Evolutionary conservation across 2,113 vertebrate genomes (phyloP), one percentile per base, ranked within the genome.

Genomic region (Steatornis caripensis): DNA sequence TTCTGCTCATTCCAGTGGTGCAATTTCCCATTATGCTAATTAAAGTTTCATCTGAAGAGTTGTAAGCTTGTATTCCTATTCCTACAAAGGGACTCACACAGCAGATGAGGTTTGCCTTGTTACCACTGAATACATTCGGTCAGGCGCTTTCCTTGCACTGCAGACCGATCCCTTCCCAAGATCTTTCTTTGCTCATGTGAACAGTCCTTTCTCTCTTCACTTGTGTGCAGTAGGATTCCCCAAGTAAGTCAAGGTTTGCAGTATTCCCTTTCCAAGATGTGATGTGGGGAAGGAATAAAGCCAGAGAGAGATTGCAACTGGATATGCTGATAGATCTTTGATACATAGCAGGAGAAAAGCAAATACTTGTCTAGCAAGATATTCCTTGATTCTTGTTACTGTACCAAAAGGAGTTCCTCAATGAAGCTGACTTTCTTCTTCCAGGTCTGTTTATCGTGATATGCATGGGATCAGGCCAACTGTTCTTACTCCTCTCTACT

Each of bases 1-100:
- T 82, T 93, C 86, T 66, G 80, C 66, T 96, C 86, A 30, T 84
- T 93, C 89, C 93, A 92, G 84, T 55, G 94, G 94, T 91, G 94
- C 95, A 96, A 97, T 97, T 97, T 97, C 72, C 95, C 94, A 95
- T 97, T 95, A 93, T 74, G 87, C 22, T 89, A 95, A 97, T 95
- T 82, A 71, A 93, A 84, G 26, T 81, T 93, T 69, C 57, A 36
- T 84, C 77, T 92, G 72, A 82, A 68, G 51, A 89, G 34, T 90
- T 55, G 34, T 65, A 55, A 78, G 60, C 60, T 86, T 64, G 55
- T 27, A 15, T 60, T 91, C 65, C 39, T 51, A 2, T 39, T 62
- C 53, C 24, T 29, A 46, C 69, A 89, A 78, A 84, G 46, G 12
- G 6, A 81, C 15, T 11, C 45, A 27, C 36, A 84, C 15, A 11